Conservation (phyloP, 2,888 invertebrate species). For the Coenonympha arcania region DNA sequence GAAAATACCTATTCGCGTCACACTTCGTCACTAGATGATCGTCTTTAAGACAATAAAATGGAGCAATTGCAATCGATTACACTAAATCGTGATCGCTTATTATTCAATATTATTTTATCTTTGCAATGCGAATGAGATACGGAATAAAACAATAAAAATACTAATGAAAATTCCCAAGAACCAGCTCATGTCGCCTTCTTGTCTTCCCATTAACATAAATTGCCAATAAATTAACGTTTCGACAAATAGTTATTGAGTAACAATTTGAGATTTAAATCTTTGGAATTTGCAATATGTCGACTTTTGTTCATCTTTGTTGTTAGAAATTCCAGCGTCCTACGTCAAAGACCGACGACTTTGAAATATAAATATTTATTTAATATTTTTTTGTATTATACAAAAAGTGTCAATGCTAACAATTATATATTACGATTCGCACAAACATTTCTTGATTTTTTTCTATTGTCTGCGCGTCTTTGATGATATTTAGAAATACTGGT, state of each 20-base stretch:
- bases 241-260: constrained; percentile 66
- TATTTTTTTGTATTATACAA: neutral
- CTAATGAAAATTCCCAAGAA: constrained; percentile 65
- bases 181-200: constrained; percentile 56
- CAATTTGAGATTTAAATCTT: constrained; percentile 27
- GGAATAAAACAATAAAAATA: constrained; percentile 57
- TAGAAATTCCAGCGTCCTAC: constrained; percentile 9
- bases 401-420: neutral
- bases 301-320: constrained; percentile 49
- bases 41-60: no score
- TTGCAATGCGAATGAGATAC: constrained; percentile 17
- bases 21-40: no score
- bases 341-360: neutral
- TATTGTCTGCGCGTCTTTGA: neutral
- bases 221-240: constrained; percentile 60
- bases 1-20: no score
- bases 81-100: neutral
- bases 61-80: neutral
- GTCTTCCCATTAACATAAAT: constrained; percentile 60
- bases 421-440: no score
- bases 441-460: neutral
- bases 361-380: neutral
- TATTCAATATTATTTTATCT: constrained; percentile 18
- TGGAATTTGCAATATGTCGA: constrained; percentile 42
- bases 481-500: constrained; percentile 2